phyloP scores from a whole-genome alignment of 2,797 vertebrate species.

The Iguana delicatissima region DNA sequence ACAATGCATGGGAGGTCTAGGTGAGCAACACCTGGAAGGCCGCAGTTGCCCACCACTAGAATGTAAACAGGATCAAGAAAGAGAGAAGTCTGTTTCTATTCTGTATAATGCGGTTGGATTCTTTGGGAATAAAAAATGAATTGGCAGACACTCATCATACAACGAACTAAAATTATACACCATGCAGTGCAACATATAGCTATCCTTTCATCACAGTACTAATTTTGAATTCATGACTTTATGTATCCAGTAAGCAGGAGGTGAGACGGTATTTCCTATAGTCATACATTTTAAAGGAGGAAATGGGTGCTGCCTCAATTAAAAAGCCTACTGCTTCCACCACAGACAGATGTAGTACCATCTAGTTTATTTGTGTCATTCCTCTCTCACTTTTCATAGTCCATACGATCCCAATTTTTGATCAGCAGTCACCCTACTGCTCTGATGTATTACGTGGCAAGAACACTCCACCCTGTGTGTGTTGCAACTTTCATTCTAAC shows the following conservation, averaged over 20 bases:
- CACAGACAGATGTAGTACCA: neutral
- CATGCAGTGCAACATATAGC: neutral
- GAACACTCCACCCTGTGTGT: neutral
- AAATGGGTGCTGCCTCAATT: slow-evolving; percentile 30
- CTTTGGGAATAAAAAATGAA: neutral
- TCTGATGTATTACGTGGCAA: slow-evolving; percentile 17
- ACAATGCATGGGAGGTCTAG: no score
- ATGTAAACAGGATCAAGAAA: neutral
- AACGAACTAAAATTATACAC: neutral
- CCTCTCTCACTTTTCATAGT: slow-evolving; percentile 37
- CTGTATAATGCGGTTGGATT: neutral
- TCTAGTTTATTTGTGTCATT: slow-evolving; percentile 37
- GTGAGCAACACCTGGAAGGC: no score
- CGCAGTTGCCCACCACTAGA: no score
- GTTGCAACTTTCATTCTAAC: neutral
- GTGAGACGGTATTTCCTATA: neutral
- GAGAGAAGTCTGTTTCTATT: neutral
- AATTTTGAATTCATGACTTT: neutral
- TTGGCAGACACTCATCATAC: neutral
- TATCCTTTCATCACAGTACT: neutral
- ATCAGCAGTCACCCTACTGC: slow-evolving; percentile 43
- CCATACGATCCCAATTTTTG: neutral
- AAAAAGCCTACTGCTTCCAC: slow-evolving; percentile 26
- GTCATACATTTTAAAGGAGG: neutral
- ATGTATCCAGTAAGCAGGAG: neutral